Base-by-base conservation (phyloP, 2,797 vertebrate genomes). In the Galagoides demidoff region DNA sequence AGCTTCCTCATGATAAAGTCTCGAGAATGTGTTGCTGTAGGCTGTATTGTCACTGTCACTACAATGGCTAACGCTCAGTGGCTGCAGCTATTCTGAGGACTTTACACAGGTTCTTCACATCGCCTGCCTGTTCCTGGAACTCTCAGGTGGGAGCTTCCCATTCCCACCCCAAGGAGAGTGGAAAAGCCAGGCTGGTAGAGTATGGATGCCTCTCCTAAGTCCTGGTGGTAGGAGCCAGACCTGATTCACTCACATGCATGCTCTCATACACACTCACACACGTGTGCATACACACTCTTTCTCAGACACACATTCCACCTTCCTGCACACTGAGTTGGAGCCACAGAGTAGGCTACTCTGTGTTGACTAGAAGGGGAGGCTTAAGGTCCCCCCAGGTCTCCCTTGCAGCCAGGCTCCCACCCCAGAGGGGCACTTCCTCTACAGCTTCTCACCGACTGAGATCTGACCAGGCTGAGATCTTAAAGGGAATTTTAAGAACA, bases 401-500 rank as follows among this genome's bases (percentile, higher is more conserved):
- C 66, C 59, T 85, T 45, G 9, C 49, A 34, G 22, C 31, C 34
- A 22, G 37, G n/a, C 57, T 31, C n/a, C 45, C 34, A 39, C 23
- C 70, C 31, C 5, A 11, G 37, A 23, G 14, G 16, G 4, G 11
- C 25, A 23, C 43, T 76, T 74, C 61, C 79, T 86, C 64, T 88
- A 10, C n/a, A 64, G 61, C 29, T 73, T 70, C 78, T 81, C 19
- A 25, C 64, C 4, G 0, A 45, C 29, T 27, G 3, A 49, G 13
- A 49, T 49, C 49, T 49, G 49, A 49, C 49, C 49, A 49, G 49
- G 49, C 49, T 52, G 31, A 37, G 77, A 73, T 45, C 45, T 37
- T 17, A 25, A 43, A 85, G 55, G 85, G 74, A 83, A 79, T n/a
- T 64, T 68, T 14, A 85, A 66, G 95, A 52, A 90, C 92, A 95